Conservation (phyloP, 2,888 invertebrate species). For the Lepidocyrtoides sp. region DNA sequence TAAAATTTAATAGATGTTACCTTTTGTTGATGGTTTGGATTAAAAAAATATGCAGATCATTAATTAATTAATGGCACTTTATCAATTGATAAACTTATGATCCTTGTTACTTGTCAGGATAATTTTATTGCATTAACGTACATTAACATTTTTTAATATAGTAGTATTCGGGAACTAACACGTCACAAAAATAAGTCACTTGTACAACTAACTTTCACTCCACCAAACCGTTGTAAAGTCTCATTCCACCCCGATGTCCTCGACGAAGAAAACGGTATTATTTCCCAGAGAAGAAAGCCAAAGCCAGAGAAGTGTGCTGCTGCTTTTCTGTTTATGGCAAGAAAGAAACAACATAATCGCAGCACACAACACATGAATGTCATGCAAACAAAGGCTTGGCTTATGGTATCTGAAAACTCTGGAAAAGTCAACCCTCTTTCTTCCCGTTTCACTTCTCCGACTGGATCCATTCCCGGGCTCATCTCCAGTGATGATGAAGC, state of each 20-base stretch:
- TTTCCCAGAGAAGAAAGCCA: neutral
- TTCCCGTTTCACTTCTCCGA: constrained; percentile 39
- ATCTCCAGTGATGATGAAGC: constrained; percentile 60
- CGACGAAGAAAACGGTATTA: neutral
- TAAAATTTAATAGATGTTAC: too few relatives aligned
- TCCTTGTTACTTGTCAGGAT: too few relatives aligned
- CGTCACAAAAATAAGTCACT: too few relatives aligned
- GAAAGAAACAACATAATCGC: constrained; percentile 21
- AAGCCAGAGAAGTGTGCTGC: constrained; percentile 9
- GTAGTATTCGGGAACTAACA: too few relatives aligned
- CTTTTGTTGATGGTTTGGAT: neutral
- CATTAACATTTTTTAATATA: too few relatives aligned
- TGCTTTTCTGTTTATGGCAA: neutral
- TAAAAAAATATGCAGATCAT: too few relatives aligned
- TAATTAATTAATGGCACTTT: too few relatives aligned
- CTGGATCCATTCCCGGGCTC: constrained; percentile 52
- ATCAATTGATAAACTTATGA: too few relatives aligned
- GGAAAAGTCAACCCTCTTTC: constrained; percentile 73
- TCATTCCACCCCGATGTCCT: constrained; percentile 32
- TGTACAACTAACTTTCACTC: neutral
- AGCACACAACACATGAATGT: constrained; percentile 48
- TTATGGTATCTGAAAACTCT: constrained; percentile 26
- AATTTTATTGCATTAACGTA: too few relatives aligned
- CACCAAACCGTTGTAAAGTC: constrained; percentile 34
- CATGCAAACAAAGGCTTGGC: constrained; percentile 44